Evolutionary conservation across 2,888 invertebrate genomes (phyloP).

Genomic region (Drosophila engyochracea): DNA sequence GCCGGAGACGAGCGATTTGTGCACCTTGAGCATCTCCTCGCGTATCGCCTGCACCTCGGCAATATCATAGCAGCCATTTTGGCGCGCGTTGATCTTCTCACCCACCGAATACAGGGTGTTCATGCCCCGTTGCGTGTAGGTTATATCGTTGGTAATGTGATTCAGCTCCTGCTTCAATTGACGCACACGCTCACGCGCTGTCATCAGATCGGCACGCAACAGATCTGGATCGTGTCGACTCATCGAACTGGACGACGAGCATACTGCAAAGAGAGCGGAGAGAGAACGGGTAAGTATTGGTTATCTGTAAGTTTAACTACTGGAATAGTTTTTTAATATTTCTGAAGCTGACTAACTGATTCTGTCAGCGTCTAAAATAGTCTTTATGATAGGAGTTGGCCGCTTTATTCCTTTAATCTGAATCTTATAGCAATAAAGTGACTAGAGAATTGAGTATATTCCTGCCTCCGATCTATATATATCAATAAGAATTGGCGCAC

Average conservation of each 20-base stretch:
- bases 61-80: slow-evolving; percentile 95
- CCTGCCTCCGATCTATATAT: not conserved
- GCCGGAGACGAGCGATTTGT: slow-evolving; percentile 95
- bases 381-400: not conserved
- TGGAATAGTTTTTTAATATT: not conserved
- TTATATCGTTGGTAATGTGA: slow-evolving; percentile 96
- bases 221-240: slow-evolving; percentile 98
- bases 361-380: not conserved
- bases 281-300: slow-evolving; percentile 36
- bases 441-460: not conserved
- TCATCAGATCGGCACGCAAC: slow-evolving; percentile 95
- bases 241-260: slow-evolving; percentile 95
- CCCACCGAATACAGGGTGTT: slow-evolving; percentile 91
- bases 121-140: slow-evolving; percentile 95
- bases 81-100: slow-evolving; percentile 92
- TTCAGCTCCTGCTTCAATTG: slow-evolving; percentile 95
- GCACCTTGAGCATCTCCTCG: slow-evolving; percentile 96
- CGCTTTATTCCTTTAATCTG: not conserved
- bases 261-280: slow-evolving; percentile 87
- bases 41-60: slow-evolving; percentile 98
- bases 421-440: not conserved
- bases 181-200: slow-evolving; percentile 95
- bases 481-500: not conserved
- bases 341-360: not conserved
- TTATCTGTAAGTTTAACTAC: not conserved